Base-by-base conservation (phyloP, 2,113 vertebrate genomes). In the Clarias batrachus region DNA sequence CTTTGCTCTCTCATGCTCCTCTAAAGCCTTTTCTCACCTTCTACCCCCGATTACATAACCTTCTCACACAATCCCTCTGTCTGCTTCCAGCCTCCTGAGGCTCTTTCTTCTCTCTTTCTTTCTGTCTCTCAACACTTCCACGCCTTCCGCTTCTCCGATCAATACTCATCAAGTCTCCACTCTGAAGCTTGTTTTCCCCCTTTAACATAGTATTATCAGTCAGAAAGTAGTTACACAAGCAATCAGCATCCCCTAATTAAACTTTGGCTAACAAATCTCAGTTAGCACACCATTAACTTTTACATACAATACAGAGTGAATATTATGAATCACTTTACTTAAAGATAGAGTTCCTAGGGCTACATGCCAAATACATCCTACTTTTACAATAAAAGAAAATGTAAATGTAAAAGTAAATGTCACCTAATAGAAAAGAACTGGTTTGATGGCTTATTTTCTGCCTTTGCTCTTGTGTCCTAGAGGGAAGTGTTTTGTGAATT, bases 111-210 rank as follows among this genome's bases (percentile, higher is more conserved):
- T 83, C 68, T 86, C 77, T 65, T 62, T 8, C 68, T 66, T 60
- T 88, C 70, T 88, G 63, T 76, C 88, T 82, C 56, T 90, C 87
- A 86, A 86, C 71, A 90, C 85, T 85, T 88, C 76, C 9, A 74
- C 63, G 48, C 68, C 52, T 30, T 76, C 81, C 57, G 63, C 65
- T 71, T 83, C 65, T 37, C 63, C 16, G 76, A 82, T 82, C 80
- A 48, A 86, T 84, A 87, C 78, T 66, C 30, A 80, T 80, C 78
- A 81, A 81, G 71, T 65, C 83, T 86, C 79, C 85, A 68, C 81
- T 78, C 33, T 63, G 68, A 52, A 79, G 76, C 84, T 88, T 87
- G 73, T 76, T 57, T 62, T 25, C 56, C 41, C n/a, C 83, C 66
- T 85, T 82, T 80, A 81, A 82, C 62, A 33, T 62, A 56, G 48